Evolutionary conservation across 2,113 vertebrate genomes (phyloP).

Genomic region (Carettochelys insculpta): DNA sequence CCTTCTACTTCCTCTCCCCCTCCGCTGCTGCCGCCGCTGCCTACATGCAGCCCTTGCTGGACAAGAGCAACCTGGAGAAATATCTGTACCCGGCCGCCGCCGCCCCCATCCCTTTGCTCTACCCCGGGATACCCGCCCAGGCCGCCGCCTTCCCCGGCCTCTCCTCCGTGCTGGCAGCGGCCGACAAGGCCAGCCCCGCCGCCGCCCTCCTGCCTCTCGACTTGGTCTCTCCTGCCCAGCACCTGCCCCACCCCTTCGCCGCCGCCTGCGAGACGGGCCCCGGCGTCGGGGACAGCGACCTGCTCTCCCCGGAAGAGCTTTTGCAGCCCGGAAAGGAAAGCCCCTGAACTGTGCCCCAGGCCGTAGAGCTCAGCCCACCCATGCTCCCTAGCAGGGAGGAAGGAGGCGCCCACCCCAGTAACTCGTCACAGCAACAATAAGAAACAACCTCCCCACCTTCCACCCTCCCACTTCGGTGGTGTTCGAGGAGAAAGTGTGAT

Average conservation of each 20-base stretch:
- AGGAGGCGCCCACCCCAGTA: neutral
- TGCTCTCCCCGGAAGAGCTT: constrained; percentile 35
- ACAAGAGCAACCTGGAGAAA: constrained; percentile 88
- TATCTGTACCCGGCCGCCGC: constrained; percentile 82
- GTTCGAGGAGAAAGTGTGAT: constrained; percentile 8
- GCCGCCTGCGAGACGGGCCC: constrained; percentile 59
- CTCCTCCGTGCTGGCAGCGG: constrained; percentile 71
- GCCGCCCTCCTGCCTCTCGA: constrained; percentile 68
- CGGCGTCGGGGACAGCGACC: constrained; percentile 1
- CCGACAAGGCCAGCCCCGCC: constrained; percentile 71
- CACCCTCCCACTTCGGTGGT: neutral
- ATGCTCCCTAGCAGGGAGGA: neutral
- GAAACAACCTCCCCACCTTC: neutral
- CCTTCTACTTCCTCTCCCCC: constrained; percentile 91
- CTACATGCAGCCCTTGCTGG: constrained; percentile 90
- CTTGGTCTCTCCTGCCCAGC: constrained; percentile 54
- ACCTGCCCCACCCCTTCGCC: neutral
- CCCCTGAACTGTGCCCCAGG: neutral
- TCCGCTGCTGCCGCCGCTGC: constrained; percentile 79
- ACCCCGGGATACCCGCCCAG: constrained; percentile 80
- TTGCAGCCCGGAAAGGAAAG: constrained; percentile 58
- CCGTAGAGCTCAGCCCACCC: neutral
- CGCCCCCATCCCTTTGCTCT: constrained; percentile 86
- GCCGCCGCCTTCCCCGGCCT: constrained; percentile 79
- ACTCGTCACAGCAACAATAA: neutral